Evolutionary conservation across 1,140 invertebrate genomes (phyloP).

Genomic region (Heliconius congener): DNA sequence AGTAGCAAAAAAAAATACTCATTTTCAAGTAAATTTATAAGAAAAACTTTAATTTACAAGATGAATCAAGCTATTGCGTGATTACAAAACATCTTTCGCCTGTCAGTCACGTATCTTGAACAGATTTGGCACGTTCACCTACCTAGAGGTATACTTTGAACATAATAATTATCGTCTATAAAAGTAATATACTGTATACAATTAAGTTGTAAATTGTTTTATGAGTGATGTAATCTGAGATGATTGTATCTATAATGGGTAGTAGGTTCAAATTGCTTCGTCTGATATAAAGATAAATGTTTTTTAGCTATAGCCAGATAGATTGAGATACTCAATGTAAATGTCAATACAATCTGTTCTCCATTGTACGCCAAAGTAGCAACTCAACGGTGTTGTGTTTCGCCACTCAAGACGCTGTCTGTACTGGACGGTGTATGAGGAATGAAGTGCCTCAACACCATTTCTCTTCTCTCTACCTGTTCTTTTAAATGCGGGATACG

Average conservation of each 20-base stretch:
- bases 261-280: background rate
- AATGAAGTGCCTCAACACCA: too few species aligned
- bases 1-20: background rate
- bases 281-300: background rate
- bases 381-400: too few species aligned
- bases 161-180: conserved; percentile 34
- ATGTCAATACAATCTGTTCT: too few species aligned
- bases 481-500: too few species aligned
- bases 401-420: too few species aligned
- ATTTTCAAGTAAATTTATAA: background rate
- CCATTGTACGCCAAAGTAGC: too few species aligned
- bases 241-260: conserved; percentile 10
- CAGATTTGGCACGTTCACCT: conserved; percentile 26
- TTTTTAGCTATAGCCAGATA: background rate
- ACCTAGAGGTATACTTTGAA: background rate
- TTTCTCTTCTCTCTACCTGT: too few species aligned
- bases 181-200: conserved; percentile 31
- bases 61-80: background rate
- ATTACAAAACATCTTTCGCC: background rate
- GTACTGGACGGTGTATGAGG: too few species aligned
- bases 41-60: background rate
- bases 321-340: too few species aligned
- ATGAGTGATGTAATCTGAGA: conserved; percentile 27
- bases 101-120: background rate
- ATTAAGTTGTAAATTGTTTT: conserved; percentile 41